phyloP scores from a whole-genome alignment of 2,113 vertebrate genomes.

The Nanger granti region DNA sequence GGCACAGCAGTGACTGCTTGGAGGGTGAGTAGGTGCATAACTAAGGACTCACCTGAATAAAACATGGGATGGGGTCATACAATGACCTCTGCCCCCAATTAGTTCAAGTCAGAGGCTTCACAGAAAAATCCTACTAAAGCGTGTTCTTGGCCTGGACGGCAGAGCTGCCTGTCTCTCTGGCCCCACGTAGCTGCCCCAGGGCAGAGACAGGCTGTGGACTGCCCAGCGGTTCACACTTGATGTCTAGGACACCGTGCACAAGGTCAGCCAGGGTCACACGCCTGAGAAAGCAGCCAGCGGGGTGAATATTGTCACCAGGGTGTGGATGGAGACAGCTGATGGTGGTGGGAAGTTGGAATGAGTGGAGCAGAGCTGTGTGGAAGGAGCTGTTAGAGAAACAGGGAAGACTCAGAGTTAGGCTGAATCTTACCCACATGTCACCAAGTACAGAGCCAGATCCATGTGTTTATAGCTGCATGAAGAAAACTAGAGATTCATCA shows the following conservation, averaged over 20 bases:
- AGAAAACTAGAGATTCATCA: neutral
- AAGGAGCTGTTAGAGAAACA: neutral
- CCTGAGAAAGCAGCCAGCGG: neutral
- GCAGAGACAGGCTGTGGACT: neutral
- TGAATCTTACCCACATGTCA: neutral
- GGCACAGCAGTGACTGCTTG: neutral
- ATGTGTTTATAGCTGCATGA: neutral
- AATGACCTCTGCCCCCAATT: neutral
- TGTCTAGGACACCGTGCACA: too few species aligned
- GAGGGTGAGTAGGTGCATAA: neutral
- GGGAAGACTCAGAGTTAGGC: neutral
- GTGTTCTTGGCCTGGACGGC: neutral
- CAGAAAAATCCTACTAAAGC: neutral
- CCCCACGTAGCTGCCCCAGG: too few species aligned
- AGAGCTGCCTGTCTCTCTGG: neutral
- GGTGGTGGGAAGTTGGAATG: too few species aligned
- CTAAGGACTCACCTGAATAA: neutral
- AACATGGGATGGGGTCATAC: accelerated
- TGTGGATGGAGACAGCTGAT: neutral
- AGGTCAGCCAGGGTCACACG: accelerated
- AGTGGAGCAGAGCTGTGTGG: neutral
- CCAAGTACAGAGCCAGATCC: too few species aligned
- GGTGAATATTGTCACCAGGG: neutral
- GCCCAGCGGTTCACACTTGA: neutral
- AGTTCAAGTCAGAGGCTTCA: neutral